Conservation (phyloP, 2,888 invertebrate species). For the Agrochola lota region DNA sequence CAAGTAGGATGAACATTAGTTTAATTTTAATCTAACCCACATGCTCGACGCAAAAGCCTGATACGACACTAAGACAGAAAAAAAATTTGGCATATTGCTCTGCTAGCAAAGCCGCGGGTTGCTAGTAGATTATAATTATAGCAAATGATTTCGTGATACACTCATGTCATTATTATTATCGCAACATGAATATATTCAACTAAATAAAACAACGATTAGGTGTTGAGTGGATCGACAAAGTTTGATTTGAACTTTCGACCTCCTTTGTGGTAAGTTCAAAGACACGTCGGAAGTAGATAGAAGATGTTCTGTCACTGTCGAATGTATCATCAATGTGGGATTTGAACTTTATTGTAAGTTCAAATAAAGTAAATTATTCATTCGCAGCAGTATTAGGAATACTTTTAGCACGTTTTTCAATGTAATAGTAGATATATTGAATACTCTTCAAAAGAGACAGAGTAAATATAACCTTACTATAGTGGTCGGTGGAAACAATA, state of each 20-base stretch:
- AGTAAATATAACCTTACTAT: neutral
- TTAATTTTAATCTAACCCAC: no score
- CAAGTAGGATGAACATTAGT: no score
- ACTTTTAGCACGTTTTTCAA: neutral
- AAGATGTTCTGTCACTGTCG: conserved; percentile 24
- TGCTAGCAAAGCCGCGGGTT: no score
- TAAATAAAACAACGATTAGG: conserved; percentile 14
- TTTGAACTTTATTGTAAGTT: conserved; percentile 37
- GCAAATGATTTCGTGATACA: neutral
- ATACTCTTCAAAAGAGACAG: no score
- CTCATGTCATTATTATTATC: conserved; percentile 2
- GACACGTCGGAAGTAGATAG: conserved; percentile 25
- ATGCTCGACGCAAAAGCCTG: no score
- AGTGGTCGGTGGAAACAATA: no score
- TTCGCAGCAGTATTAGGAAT: neutral
- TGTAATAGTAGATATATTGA: neutral
- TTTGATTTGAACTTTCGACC: conserved; percentile 50
- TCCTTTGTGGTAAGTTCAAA: conserved; percentile 43
- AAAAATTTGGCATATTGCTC: no score
- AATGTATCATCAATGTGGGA: conserved; percentile 21
- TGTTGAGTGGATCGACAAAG: conserved; percentile 30
- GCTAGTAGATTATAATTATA: neutral
- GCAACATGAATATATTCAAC: conserved; percentile 6
- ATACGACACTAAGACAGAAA: no score
- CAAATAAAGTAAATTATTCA: conserved; percentile 23